These are phyloP conservation scores for Peromyscus maniculatus DNA, from an alignment of 2,113 vertebrate genomes.

Conservation along the genomic window DNA sequence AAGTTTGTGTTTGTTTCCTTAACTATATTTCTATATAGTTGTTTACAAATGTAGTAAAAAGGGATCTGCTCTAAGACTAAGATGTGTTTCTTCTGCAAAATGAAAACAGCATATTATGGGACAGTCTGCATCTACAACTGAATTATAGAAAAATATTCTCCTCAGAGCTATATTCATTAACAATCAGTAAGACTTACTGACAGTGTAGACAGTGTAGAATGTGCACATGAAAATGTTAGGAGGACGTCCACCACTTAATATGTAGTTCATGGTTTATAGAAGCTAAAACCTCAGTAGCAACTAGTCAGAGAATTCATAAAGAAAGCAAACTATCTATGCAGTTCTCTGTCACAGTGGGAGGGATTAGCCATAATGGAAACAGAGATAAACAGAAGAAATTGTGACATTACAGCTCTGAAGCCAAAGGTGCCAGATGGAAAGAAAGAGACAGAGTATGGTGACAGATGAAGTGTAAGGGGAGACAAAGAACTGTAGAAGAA, in stretches of 20 bases:
- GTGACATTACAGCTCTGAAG: background rate
- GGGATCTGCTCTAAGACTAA: background rate
- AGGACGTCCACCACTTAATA: background rate
- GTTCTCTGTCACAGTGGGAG: background rate
- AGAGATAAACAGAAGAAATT: background rate
- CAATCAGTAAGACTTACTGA: background rate
- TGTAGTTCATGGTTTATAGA: background rate
- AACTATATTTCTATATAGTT: background rate
- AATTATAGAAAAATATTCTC: background rate
- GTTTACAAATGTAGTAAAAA: background rate
- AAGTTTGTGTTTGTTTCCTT: background rate
- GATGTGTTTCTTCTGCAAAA: background rate
- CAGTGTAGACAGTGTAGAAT: background rate
- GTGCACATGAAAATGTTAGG: background rate
- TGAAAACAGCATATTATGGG: background rate
- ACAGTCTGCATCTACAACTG: background rate
- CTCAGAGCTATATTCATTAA: background rate
- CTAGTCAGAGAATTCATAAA: background rate
- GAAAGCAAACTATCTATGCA: background rate
- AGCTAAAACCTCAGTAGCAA: conserved; percentile 4
- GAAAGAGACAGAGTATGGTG: background rate
- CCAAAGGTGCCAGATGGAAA: background rate
- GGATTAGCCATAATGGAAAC: background rate
- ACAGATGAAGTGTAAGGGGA: background rate
- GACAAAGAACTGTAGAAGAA: background rate